Percentiles rank a stretch among this genome's conserved stretches.
phyloP scores from a whole-genome alignment of 2,797 vertebrate species.

The Graptemys geographica region DNA sequence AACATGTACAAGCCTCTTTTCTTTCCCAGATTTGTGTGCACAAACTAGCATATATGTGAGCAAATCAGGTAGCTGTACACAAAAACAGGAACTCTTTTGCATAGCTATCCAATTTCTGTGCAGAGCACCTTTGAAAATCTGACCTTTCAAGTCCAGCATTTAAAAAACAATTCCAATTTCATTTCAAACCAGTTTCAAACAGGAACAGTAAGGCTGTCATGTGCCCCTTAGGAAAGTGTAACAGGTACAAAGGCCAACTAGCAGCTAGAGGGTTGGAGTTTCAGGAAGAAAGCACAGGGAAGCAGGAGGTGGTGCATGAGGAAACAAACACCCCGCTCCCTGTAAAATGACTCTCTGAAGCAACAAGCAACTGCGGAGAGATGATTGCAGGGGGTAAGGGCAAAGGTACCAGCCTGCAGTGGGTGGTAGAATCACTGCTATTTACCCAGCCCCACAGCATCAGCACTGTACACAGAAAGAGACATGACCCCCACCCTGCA shows the following conservation, averaged over 20 bases:
- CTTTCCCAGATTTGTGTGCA: not conserved
- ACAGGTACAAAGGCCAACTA: not conserved
- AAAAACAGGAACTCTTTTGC: not conserved
- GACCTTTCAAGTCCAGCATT: not conserved
- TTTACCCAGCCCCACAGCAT: not conserved
- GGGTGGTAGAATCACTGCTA: not conserved
- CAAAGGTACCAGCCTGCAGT: not conserved
- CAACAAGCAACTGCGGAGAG: not conserved
- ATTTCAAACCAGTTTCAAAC: not conserved
- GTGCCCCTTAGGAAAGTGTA: not conserved
- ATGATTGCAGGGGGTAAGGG: not conserved
- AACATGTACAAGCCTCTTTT: accelerated
- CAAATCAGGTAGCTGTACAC: not conserved
- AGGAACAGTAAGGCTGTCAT: not conserved
- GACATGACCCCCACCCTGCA: not conserved
- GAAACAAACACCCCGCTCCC: not conserved
- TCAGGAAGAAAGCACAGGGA: not conserved
- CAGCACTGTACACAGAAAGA: not conserved
- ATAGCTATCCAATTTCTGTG: not conserved
- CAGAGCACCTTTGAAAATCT: not conserved
- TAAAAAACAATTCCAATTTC: not conserved
- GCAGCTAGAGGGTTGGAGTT: not conserved
- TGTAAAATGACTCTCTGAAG: not conserved
- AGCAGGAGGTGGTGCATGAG: not conserved
- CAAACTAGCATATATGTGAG: not conserved